These are phyloP conservation scores for Pseudoatta argentina DNA, from an alignment of 1,140 invertebrate genomes.

Conservation along the genomic window DNA sequence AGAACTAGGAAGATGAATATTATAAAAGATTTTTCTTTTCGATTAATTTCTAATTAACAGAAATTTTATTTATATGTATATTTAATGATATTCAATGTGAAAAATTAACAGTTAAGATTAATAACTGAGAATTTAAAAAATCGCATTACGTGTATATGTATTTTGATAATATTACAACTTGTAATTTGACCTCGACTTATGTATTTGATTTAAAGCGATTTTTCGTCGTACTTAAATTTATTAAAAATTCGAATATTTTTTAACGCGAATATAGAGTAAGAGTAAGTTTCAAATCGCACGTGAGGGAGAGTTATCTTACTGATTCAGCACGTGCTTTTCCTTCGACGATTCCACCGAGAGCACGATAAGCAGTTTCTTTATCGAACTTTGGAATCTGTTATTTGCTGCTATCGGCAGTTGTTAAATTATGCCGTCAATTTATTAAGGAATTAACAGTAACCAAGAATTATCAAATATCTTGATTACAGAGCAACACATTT, in stretches of 20 bases:
- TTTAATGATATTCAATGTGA: not conserved
- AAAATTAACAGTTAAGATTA: not conserved
- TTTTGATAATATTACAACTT: not conserved
- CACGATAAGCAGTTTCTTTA: slow-evolving; percentile 46
- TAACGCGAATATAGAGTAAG: not conserved
- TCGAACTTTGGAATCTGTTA: slow-evolving; percentile 9
- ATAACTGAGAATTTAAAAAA: not conserved
- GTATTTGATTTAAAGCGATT: not conserved
- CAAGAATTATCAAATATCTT: not conserved
- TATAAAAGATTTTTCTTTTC: not conserved
- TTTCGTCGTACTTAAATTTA: not conserved
- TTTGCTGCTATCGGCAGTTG: not conserved
- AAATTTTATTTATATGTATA: not conserved
- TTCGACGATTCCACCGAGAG: not conserved
- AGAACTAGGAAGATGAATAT: not conserved
- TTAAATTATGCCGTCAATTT: not conserved
- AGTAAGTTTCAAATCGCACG: slow-evolving; percentile 1
- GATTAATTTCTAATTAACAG: not conserved
- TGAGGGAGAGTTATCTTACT: slow-evolving; percentile 15
- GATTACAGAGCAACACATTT: not conserved
- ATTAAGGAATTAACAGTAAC: not conserved
- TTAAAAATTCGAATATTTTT: slow-evolving; percentile 16
- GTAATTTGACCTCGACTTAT: not conserved
- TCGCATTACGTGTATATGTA: not conserved
- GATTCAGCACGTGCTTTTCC: slow-evolving; percentile 48